Evolutionary conservation across 2,113 vertebrate species (phyloP).

Genomic region (Ursus arctos): DNA sequence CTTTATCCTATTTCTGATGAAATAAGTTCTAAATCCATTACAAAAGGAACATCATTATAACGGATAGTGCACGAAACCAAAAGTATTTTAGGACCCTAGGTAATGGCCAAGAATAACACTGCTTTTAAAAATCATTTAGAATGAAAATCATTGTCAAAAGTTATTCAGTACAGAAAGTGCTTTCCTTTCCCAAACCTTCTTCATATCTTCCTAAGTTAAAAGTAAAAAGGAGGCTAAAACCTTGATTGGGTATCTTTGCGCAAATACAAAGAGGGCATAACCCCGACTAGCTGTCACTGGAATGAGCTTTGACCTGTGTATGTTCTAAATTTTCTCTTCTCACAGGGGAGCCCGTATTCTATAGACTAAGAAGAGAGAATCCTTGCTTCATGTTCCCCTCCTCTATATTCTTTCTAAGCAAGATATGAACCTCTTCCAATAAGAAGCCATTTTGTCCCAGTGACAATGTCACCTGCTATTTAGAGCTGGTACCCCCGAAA

Average conservation of each 20-base stretch:
- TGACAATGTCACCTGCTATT: conserved; percentile 45
- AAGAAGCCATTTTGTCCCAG: conserved; percentile 53
- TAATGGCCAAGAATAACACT: conserved; percentile 28
- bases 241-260: conserved; percentile 10
- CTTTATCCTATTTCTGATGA: conserved; percentile 45
- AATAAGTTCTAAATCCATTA: conserved; percentile 25
- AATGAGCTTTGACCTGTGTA: conserved; percentile 43
- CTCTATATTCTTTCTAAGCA: conserved; percentile 55
- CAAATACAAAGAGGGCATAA: conserved; percentile 41
- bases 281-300: neutral
- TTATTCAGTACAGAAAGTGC: conserved; percentile 51
- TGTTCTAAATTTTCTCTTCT: conserved; percentile 65
- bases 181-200: conserved; percentile 28
- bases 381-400: conserved; percentile 13
- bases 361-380: conserved; percentile 18
- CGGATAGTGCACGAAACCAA: neutral
- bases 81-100: conserved; percentile 51
- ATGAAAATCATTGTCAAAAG: conserved; percentile 67
- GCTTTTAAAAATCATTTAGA: conserved; percentile 62
- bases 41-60: conserved; percentile 46
- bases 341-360: conserved; percentile 30
- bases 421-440: conserved; percentile 52
- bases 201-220: conserved; percentile 59
- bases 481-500: neutral
- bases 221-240: conserved; percentile 47